phyloP scores from a whole-genome alignment of 2,113 vertebrate genomes.

The Nicator chloris region DNA sequence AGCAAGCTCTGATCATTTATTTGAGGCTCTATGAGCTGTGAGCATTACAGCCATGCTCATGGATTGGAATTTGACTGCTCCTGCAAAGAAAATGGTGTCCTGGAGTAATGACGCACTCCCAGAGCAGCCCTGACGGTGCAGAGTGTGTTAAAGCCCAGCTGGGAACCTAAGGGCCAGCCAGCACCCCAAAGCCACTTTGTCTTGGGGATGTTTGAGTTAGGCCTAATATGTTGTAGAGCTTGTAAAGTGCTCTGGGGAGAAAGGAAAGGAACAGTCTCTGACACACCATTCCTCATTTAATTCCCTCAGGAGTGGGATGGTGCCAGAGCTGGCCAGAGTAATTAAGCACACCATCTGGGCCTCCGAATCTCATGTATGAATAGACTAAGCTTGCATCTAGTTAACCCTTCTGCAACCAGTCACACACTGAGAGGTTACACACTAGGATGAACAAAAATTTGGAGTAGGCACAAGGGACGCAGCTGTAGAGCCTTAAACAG shows the following conservation, averaged over 20 bases:
- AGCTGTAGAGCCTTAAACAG: not conserved
- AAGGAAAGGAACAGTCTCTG: not conserved
- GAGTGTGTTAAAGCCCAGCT: not conserved
- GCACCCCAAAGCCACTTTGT: not conserved
- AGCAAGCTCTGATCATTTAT: not conserved
- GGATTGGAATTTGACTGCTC: not conserved
- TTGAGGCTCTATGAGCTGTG: not conserved
- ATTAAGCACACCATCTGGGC: constrained; percentile 55
- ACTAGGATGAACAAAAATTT: not conserved
- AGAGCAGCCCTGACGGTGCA: not conserved
- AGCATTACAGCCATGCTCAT: not conserved
- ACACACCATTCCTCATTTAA: constrained; percentile 46
- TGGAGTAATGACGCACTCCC: not conserved
- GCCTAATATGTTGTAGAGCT: not conserved
- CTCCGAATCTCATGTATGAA: not conserved
- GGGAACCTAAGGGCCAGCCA: not conserved
- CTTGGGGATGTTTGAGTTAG: not conserved
- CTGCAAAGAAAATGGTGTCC: not conserved
- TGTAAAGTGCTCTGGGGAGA: constrained; percentile 1
- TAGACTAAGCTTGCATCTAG: not conserved
- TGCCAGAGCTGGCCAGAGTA: constrained; percentile 14
- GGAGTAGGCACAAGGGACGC: not conserved
- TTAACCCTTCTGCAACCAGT: not conserved
- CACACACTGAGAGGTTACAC: not conserved
- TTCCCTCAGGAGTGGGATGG: not conserved